Percentiles rank a stretch among this genome's conserved stretches.
Evolutionary conservation across 2,888 invertebrate genomes (phyloP).

Genomic region (Penaeus monodon): DNA sequence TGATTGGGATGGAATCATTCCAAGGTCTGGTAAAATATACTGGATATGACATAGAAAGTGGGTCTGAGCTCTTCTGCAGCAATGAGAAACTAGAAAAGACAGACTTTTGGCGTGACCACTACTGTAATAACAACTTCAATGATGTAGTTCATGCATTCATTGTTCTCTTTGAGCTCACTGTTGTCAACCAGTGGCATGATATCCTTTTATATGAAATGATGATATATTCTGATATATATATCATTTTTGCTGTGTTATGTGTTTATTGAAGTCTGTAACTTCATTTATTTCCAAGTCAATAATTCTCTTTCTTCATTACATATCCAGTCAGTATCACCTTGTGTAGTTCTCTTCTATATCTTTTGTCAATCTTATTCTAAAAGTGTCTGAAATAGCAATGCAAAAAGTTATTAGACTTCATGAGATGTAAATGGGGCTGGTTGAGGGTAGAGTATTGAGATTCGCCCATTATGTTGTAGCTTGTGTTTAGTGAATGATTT

Average conservation of each 20-base stretch:
- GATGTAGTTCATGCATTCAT: slow-evolving; percentile 70
- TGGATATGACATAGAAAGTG: slow-evolving; percentile 41
- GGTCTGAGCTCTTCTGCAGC: slow-evolving; percentile 68
- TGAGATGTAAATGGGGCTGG: no score
- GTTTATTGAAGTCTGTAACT: neutral
- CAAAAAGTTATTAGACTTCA: no score
- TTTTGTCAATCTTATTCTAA: no score
- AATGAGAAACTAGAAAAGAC: slow-evolving; percentile 68
- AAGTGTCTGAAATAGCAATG: no score
- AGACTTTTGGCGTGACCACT: slow-evolving; percentile 69
- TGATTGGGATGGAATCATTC: slow-evolving; percentile 72
- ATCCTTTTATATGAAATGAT: slow-evolving; percentile 66
- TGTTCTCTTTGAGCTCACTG: slow-evolving; percentile 71
- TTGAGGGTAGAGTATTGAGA: no score
- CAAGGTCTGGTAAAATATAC: slow-evolving; percentile 61
- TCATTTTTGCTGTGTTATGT: neutral
- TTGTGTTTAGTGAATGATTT: no score
- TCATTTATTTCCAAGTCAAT: neutral
- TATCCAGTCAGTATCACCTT: no score
- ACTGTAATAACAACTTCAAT: slow-evolving; percentile 73
- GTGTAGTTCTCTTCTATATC: no score
- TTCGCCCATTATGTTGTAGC: no score
- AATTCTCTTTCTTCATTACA: no score
- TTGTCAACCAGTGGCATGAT: slow-evolving; percentile 73
- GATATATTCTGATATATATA: neutral